These are phyloP conservation scores for Coelogynopora nodosa DNA, from an alignment of 2,888 invertebrate species.

Conservation along the genomic window DNA sequence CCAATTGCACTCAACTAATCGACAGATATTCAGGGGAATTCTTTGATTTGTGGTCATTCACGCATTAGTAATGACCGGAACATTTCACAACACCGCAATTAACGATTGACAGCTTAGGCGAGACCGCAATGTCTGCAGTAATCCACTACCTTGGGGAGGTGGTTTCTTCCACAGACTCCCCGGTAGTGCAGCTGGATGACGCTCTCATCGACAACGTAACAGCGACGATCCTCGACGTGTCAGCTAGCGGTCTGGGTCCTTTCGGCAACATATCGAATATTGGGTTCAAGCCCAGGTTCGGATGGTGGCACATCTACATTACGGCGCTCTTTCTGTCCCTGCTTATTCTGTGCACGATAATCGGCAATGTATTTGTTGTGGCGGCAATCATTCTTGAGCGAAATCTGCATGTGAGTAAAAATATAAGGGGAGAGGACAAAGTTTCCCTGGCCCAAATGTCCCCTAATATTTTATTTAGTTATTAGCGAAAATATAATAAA, in stretches of 20 bases:
- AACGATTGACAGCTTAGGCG: too few species aligned
- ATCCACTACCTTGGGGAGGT: neutral
- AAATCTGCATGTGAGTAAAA: constrained; percentile 69
- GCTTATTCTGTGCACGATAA: constrained; percentile 85
- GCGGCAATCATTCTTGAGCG: constrained; percentile 88
- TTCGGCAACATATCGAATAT: neutral
- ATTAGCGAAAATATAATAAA: too few species aligned
- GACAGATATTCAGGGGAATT: too few species aligned
- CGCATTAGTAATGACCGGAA: too few species aligned
- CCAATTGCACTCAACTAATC: too few species aligned
- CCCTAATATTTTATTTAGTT: too few species aligned
- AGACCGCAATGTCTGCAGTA: too few species aligned
- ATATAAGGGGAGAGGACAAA: too few species aligned
- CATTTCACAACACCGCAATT: too few species aligned
- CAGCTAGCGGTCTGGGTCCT: neutral
- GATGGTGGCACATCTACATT: constrained; percentile 39
- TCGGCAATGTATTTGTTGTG: constrained; percentile 96
- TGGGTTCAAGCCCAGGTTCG: constrained; percentile 17
- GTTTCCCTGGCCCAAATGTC: too few species aligned
- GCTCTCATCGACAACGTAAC: neutral
- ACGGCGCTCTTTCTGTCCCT: constrained; percentile 65
- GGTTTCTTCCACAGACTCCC: neutral
- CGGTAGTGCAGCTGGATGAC: neutral
- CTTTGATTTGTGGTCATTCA: too few species aligned
- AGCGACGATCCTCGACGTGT: neutral